A percentile compares a stretch with the other conserved stretches of the same genome.
Conservation (phyloP, 2,888 invertebrate species). For the Sinohyriopsis cumingii region DNA sequence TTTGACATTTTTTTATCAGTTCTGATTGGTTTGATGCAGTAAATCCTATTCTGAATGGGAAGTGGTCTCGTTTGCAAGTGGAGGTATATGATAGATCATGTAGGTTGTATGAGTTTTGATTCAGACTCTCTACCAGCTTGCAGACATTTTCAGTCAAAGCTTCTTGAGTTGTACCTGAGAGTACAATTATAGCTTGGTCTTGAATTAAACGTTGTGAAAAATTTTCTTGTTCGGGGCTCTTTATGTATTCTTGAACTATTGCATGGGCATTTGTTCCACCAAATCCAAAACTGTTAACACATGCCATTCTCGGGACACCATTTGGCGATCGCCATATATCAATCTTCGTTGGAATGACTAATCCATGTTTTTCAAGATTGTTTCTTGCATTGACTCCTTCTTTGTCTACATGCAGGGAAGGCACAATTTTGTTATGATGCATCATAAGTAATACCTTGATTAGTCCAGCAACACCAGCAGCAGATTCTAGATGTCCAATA, state of each 20-base stretch:
- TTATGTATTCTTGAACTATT: slow-evolving; percentile 9
- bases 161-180: too few relatives aligned
- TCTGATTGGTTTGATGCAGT: too few relatives aligned
- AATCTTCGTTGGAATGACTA: slow-evolving; percentile 10
- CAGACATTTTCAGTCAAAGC: too few relatives aligned
- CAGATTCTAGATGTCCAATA: slow-evolving; percentile 57
- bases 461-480: slow-evolving; percentile 52
- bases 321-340: slow-evolving; percentile 8
- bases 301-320: slow-evolving; percentile 7
- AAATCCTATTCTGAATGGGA: too few relatives aligned
- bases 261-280: slow-evolving; percentile 45
- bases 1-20: too few relatives aligned
- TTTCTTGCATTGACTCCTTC: slow-evolving; percentile 22
- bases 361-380: slow-evolving; percentile 7
- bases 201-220: too few relatives aligned
- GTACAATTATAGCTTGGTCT: too few relatives aligned
- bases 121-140: too few relatives aligned
- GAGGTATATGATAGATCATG: too few relatives aligned
- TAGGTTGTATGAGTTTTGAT: too few relatives aligned
- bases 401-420: slow-evolving; percentile 36
- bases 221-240: too few relatives aligned
- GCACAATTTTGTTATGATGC: slow-evolving; percentile 44
- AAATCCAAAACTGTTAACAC: slow-evolving; percentile 39
- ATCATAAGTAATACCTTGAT: slow-evolving; percentile 58
- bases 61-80: too few relatives aligned